phyloP scores from a whole-genome alignment of 2,113 vertebrate species.

The Leptobrachium ailaonicum region DNA sequence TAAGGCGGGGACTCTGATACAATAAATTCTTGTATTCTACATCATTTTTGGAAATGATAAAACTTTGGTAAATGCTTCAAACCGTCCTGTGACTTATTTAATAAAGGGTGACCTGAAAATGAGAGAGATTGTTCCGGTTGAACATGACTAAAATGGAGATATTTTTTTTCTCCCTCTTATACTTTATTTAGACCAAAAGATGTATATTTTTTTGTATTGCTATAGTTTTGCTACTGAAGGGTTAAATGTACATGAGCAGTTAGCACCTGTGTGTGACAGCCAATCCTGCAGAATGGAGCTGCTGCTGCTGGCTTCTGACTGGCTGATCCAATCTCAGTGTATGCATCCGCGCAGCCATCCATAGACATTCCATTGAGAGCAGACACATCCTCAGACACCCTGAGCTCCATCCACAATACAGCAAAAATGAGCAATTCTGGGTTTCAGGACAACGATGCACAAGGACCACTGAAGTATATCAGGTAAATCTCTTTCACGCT shows the following conservation, averaged over 20 bases:
- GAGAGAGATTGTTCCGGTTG: no score
- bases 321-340: slow-evolving; percentile 20
- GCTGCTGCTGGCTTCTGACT: slow-evolving; percentile 21
- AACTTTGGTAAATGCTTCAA: no score
- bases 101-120: no score
- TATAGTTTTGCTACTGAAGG: neutral
- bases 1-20: no score
- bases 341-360: slow-evolving; percentile 18
- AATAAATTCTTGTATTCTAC: no score
- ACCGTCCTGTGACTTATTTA: no score
- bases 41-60: no score
- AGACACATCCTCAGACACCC: slow-evolving; percentile 21
- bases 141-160: no score
- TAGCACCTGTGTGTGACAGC: slow-evolving; percentile 22
- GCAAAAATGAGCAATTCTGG: slow-evolving; percentile 42
- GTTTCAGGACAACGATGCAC: slow-evolving; percentile 16
- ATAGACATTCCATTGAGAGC: slow-evolving; percentile 34
- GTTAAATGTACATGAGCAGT: slow-evolving; percentile 30
- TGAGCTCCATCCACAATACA: neutral
- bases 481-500: slow-evolving; percentile 15
- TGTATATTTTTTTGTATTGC: no score
- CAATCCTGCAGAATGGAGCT: slow-evolving; percentile 38
- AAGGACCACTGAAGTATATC: slow-evolving; percentile 31
- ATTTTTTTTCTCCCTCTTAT: no score
- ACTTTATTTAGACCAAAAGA: no score